phyloP scores from a whole-genome alignment of 1,140 invertebrate species.

The Eumeta japonica region DNA sequence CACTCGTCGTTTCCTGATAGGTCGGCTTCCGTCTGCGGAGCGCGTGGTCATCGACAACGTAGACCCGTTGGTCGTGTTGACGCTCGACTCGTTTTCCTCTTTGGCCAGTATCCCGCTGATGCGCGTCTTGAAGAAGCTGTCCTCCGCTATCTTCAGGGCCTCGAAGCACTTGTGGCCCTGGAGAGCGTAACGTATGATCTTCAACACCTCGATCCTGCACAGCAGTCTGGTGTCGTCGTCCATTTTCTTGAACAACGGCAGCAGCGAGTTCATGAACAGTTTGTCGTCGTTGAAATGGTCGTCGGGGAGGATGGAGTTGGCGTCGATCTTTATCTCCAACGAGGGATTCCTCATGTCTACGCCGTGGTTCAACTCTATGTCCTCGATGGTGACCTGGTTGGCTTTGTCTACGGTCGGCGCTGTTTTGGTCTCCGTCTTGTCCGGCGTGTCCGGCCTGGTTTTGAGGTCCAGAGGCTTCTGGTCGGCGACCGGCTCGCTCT shows the following conservation, averaged over 20 bases:
- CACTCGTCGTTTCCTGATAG: constrained; percentile 38
- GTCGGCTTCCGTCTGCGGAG: constrained; percentile 39
- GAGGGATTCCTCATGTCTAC: constrained; percentile 18
- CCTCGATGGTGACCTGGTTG: constrained; percentile 25
- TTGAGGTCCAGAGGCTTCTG: constrained; percentile 39
- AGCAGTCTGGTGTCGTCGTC: constrained; percentile 39
- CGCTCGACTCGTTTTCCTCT: constrained; percentile 18
- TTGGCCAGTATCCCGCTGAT: constrained; percentile 26
- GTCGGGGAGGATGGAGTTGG: constrained; percentile 36
- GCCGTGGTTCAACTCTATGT: neutral
- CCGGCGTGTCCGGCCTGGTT: constrained; percentile 27
- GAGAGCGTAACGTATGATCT: constrained; percentile 42
- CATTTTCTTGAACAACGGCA: constrained; percentile 47
- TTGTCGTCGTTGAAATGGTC: constrained; percentile 45
- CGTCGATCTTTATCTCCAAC: constrained; percentile 39
- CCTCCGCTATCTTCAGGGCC: constrained; percentile 29
- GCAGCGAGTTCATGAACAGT: constrained; percentile 43
- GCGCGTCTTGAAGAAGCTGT: constrained; percentile 29
- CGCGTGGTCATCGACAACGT: constrained; percentile 38
- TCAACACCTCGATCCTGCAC: constrained; percentile 42
- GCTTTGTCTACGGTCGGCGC: no score
- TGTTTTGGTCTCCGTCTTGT: constrained; percentile 25
- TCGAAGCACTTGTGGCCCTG: constrained; percentile 42
- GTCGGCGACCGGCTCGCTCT: constrained; percentile 23
- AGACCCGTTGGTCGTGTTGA: constrained; percentile 15